These are phyloP conservation scores for Sympetrum striolatum DNA, from an alignment of 2,888 invertebrate genomes.

Conservation along the genomic window DNA sequence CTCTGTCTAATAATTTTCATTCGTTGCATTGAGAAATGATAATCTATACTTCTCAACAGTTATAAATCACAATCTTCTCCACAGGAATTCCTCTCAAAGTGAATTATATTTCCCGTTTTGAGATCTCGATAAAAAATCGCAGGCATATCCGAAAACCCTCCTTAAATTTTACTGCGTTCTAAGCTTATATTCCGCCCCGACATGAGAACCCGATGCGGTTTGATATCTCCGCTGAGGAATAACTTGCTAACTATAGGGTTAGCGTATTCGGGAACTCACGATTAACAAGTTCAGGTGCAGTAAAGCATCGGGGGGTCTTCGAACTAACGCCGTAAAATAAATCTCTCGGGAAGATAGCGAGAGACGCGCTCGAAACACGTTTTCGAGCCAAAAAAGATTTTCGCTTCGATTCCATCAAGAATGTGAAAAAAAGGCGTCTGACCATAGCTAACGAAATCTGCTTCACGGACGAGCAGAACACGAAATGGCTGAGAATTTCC, in stretches of 20 bases:
- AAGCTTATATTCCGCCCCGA: too few relatives aligned
- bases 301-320: neutral
- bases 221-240: neutral
- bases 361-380: neutral
- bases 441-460: neutral
- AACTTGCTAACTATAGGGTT: neutral
- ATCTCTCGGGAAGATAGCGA: neutral
- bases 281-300: neutral
- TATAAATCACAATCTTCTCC: too few relatives aligned
- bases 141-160: too few relatives aligned
- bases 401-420: neutral
- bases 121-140: too few relatives aligned
- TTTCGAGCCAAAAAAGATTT: neutral
- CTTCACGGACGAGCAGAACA: neutral
- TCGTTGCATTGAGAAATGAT: too few relatives aligned
- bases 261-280: neutral
- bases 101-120: too few relatives aligned
- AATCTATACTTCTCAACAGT: too few relatives aligned
- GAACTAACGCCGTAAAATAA: neutral
- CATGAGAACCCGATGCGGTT: too few relatives aligned
- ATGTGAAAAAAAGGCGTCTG: neutral
- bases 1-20: too few relatives aligned
- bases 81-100: too few relatives aligned
- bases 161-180: too few relatives aligned
- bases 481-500: neutral